Evolutionary conservation across 2,113 vertebrate species (phyloP).

Genomic region (Suricata suricatta): DNA sequence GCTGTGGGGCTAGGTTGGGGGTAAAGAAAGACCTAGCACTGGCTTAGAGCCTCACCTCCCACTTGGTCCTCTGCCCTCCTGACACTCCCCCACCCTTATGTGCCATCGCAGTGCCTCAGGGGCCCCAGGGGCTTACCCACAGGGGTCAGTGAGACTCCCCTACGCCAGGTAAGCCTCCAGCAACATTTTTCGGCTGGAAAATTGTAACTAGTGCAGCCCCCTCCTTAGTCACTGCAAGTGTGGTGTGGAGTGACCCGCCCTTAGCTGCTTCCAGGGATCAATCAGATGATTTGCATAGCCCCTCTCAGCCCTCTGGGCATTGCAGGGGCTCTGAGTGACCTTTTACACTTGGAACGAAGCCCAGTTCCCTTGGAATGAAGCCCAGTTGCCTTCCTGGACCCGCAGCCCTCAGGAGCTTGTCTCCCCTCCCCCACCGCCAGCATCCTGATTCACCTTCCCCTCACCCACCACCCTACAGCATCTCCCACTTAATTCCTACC

Average conservation of each 20-base stretch:
- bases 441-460: background rate
- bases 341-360: background rate
- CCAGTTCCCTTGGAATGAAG: background rate
- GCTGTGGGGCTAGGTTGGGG: background rate
- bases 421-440: rapidly evolving
- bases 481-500: background rate
- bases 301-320: background rate
- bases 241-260: background rate
- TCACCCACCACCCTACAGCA: background rate
- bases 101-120: background rate
- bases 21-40: background rate
- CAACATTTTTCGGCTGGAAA: background rate
- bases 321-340: background rate
- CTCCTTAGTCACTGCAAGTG: background rate
- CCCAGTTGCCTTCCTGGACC: background rate
- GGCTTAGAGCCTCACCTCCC: background rate
- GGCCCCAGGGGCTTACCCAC: background rate
- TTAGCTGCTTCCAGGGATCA: rapidly evolving
- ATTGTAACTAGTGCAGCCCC: background rate
- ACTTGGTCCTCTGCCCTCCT: background rate
- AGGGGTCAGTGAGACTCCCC: background rate
- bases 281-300: background rate
- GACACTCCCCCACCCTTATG: background rate
- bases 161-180: background rate
- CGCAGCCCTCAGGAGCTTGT: background rate